These are phyloP conservation scores for Drosophila guanche DNA, from an alignment of 1,140 invertebrate species.

Conservation along the genomic window DNA sequence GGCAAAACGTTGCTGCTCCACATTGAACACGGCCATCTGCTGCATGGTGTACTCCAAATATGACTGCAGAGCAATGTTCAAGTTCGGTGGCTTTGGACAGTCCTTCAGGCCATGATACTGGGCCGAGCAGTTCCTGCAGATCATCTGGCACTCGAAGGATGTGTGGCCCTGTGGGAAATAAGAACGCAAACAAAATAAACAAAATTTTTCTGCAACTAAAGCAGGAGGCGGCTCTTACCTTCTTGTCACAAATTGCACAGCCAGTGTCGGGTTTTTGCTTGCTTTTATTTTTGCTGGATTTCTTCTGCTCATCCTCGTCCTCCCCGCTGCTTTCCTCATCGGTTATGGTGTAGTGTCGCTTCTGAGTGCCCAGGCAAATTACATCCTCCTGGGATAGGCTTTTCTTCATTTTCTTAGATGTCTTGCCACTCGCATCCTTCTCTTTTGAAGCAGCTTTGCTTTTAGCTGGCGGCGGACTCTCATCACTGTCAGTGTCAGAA, in stretches of 20 bases:
- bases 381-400: slow-evolving; percentile 59
- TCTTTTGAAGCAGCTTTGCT: slow-evolving; percentile 32
- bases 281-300: slow-evolving; percentile 25
- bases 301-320: slow-evolving; percentile 17
- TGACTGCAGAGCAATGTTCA: slow-evolving; percentile 64
- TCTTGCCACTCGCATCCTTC: slow-evolving; percentile 12
- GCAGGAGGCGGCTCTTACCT: slow-evolving; percentile 14
- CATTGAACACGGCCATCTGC: slow-evolving; percentile 57
- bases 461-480: slow-evolving; percentile 22
- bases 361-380: slow-evolving; percentile 61
- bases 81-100: slow-evolving; percentile 67
- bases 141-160: slow-evolving; percentile 77
- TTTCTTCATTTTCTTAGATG: slow-evolving; percentile 40
- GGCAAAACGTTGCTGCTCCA: slow-evolving; percentile 47
- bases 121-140: slow-evolving; percentile 70
- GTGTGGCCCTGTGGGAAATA: slow-evolving; percentile 58
- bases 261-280: slow-evolving; percentile 26
- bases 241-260: slow-evolving; percentile 63
- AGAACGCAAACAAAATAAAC: not conserved
- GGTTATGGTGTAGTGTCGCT: slow-evolving; percentile 53
- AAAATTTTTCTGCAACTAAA: too few relatives aligned
- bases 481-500: slow-evolving; percentile 27
- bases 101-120: slow-evolving; percentile 67
- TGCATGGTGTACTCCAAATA: slow-evolving; percentile 78
- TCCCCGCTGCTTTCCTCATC: slow-evolving; percentile 48